Percentiles rank a stretch among this genome's conserved stretches.
Evolutionary conservation across 2,888 invertebrate species (phyloP).

Genomic region (Epsilonema sp.): DNA sequence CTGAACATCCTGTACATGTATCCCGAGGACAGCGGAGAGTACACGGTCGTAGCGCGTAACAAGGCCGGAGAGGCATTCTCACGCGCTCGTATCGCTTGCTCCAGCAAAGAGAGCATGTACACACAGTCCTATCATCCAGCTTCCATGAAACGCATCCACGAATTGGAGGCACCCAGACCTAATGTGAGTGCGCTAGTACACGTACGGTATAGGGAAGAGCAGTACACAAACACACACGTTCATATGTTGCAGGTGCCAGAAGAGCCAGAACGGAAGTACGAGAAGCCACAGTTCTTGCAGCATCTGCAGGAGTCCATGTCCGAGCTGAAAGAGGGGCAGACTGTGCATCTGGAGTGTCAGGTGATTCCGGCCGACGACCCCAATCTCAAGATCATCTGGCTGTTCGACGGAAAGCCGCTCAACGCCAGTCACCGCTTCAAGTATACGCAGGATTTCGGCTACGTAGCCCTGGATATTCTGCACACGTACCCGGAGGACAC

Average conservation of each 20-base stretch:
- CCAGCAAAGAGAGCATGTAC: slow-evolving; percentile 17
- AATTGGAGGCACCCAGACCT: slow-evolving; percentile 44
- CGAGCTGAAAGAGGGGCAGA: slow-evolving; percentile 60
- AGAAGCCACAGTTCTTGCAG: slow-evolving; percentile 52
- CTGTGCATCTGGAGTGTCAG: slow-evolving; percentile 78
- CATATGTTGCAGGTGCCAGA: neutral
- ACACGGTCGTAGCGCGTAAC: slow-evolving; percentile 82
- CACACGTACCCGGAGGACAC: slow-evolving; percentile 92
- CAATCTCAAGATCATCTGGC: slow-evolving; percentile 88
- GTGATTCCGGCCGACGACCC: slow-evolving; percentile 88
- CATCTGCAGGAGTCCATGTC: slow-evolving; percentile 57
- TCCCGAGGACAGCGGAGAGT: slow-evolving; percentile 88
- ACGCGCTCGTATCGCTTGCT: slow-evolving; percentile 42
- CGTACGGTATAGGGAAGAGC: no score
- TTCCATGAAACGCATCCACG: slow-evolving; percentile 71
- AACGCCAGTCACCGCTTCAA: slow-evolving; percentile 62
- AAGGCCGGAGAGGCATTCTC: slow-evolving; percentile 81
- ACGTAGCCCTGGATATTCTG: slow-evolving; percentile 80
- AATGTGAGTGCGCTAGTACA: no score
- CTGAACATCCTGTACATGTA: slow-evolving; percentile 84
- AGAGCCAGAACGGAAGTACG: neutral
- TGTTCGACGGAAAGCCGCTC: neutral
- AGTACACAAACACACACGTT: no score
- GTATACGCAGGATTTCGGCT: slow-evolving; percentile 89
- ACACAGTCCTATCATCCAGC: slow-evolving; percentile 63